A percentile compares a stretch with the other conserved stretches of the same genome.
Evolutionary conservation across 2,888 invertebrate genomes (phyloP).

Genomic region (Willowsia nigromaculata): DNA sequence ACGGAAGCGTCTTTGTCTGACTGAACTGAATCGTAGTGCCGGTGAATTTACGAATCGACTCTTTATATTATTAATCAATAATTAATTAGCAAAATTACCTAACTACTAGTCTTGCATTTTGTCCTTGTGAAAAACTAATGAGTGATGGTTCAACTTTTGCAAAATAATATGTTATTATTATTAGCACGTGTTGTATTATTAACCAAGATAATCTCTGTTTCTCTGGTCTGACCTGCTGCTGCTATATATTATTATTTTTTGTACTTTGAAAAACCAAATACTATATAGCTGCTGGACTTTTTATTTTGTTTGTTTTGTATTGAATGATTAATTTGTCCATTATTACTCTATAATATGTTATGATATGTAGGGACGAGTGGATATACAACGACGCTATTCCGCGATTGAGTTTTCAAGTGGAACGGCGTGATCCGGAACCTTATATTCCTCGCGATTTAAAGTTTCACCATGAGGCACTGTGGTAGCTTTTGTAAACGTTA

Average conservation of each 20-base stretch:
- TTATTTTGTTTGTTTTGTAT: slow-evolving; percentile 10
- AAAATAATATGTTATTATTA: not conserved
- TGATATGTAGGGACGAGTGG: slow-evolving; percentile 51
- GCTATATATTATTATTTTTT: not conserved
- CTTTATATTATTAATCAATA: not conserved
- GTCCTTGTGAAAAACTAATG: not conserved
- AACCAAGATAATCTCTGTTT: slow-evolving; percentile 37
- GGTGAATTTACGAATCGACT: not conserved
- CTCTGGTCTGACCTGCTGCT: slow-evolving; percentile 15
- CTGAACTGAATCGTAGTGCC: not conserved
- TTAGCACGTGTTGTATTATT: slow-evolving; percentile 10
- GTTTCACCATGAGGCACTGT: slow-evolving; percentile 71
- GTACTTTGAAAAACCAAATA: not conserved
- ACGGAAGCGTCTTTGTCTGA: not conserved
- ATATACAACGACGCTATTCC: slow-evolving; percentile 64
- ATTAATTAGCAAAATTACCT: not conserved
- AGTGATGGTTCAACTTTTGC: not conserved
- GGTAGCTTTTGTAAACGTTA: slow-evolving; percentile 34
- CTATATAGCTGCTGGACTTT: not conserved
- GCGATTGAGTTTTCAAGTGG: slow-evolving; percentile 54
- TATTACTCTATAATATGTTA: not conserved
- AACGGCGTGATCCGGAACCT: slow-evolving; percentile 39
- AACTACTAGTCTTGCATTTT: slow-evolving; percentile 20
- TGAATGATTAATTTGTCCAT: not conserved
- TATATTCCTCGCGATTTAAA: slow-evolving; percentile 71